A percentile compares a stretch with the other conserved stretches of the same genome.
Conservation (phyloP, 1,140 invertebrate species). For the Drosophila setifemur region DNA sequence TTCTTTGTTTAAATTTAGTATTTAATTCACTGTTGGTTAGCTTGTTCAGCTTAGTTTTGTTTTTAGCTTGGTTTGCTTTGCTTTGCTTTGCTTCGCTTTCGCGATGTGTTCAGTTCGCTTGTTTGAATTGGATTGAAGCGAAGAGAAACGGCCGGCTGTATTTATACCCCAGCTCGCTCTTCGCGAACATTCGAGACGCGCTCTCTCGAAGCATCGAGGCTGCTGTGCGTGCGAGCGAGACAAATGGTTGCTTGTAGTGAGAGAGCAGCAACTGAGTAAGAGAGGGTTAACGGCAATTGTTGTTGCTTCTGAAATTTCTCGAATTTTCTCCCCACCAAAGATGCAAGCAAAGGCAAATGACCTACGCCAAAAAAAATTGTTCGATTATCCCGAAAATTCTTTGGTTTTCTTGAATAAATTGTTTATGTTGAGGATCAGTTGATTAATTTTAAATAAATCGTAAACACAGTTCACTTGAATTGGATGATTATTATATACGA, state of each 20-base stretch:
- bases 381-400: no score
- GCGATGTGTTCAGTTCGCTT: constrained; percentile 63
- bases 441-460: no score
- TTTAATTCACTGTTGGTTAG: constrained; percentile 5
- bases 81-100: constrained; percentile 43
- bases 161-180: constrained; percentile 58
- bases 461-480: no score
- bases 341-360: no score
- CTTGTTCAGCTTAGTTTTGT: constrained; percentile 42
- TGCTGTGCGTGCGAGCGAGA: neutral
- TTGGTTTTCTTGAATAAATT: no score
- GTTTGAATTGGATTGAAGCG: constrained; percentile 55
- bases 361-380: no score
- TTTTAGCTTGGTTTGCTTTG: constrained; percentile 63
- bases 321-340: no score
- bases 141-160: constrained; percentile 44
- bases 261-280: neutral
- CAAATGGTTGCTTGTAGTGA: neutral
- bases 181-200: constrained; percentile 50
- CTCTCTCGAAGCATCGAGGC: constrained; percentile 36
- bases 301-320: no score
- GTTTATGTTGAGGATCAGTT: no score
- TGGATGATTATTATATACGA: no score
- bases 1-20: neutral
- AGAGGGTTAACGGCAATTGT: no score